Evolutionary conservation across 2,113 vertebrate genomes (phyloP).

Genomic region (Beaufortia kweichowensis): DNA sequence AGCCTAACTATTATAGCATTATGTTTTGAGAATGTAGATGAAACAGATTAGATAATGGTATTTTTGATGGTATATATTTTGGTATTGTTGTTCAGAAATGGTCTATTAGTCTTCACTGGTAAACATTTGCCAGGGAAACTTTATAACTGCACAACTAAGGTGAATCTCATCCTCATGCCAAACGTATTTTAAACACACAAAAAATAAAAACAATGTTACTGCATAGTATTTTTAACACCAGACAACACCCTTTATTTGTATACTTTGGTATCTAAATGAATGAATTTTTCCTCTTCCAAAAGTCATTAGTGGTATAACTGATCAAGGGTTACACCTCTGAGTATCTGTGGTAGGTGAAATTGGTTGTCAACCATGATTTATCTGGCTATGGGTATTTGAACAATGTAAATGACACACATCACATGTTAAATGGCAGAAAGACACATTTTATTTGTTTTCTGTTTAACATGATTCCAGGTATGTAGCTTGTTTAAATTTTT

Average conservation of each 20-base stretch:
- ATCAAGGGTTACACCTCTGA: conserved; percentile 32
- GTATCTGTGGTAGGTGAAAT: conserved; percentile 27
- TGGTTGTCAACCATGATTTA: not conserved
- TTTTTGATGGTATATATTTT: conserved; percentile 21
- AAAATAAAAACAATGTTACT: not conserved
- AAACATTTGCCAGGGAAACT: conserved; percentile 28
- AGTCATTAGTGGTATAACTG: conserved; percentile 1
- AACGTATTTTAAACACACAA: conserved; percentile 27
- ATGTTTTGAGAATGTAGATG: conserved; percentile 43
- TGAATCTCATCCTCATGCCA: conserved; percentile 31
- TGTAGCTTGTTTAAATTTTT: conserved; percentile 46
- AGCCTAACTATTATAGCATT: conserved; percentile 43
- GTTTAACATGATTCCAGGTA: conserved; percentile 27
- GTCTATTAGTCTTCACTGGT: not conserved
- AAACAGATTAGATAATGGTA: conserved; percentile 30
- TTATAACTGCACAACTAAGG: not conserved
- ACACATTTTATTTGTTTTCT: conserved; percentile 28
- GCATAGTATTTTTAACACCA: conserved; percentile 16
- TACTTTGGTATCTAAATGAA: not conserved
- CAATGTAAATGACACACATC: conserved; percentile 12
- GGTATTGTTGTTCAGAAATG: conserved; percentile 6
- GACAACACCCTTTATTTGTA: not conserved
- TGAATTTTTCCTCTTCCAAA: not conserved
- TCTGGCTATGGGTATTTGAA: conserved; percentile 14
- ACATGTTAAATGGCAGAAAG: conserved; percentile 30